Percentiles rank a stretch among this genome's conserved stretches.
Conservation (phyloP, 2,797 vertebrate species). For the Siniperca undulata region DNA sequence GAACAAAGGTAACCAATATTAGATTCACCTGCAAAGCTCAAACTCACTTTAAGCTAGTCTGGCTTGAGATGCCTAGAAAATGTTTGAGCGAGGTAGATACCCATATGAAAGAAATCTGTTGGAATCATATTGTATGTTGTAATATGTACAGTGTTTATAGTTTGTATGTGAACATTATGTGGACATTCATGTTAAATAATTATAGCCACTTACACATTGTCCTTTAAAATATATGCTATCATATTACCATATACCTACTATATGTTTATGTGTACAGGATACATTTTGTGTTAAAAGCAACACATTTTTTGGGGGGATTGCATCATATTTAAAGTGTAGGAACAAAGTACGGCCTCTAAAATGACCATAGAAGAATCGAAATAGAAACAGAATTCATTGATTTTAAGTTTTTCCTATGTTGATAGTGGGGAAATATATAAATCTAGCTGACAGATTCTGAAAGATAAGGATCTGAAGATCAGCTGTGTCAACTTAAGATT, state of each 20-base stretch:
- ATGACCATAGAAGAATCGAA: neutral
- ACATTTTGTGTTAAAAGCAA: neutral
- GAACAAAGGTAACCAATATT: neutral
- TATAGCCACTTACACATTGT: neutral
- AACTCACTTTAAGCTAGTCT: conserved; percentile 31
- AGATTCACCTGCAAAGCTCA: conserved; percentile 47
- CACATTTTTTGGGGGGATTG: neutral
- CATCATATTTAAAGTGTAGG: neutral
- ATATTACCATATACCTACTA: neutral
- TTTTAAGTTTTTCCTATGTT: neutral
- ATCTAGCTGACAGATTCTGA: neutral
- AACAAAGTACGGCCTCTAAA: no score
- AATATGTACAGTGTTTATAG: neutral
- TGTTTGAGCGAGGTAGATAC: neutral
- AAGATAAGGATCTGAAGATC: neutral
- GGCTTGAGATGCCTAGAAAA: conserved; percentile 10
- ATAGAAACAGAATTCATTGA: neutral
- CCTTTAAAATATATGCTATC: neutral
- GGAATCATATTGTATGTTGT: neutral
- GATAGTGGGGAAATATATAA: neutral
- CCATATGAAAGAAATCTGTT: neutral
- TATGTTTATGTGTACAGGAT: neutral
- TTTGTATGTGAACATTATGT: conserved; percentile 9
- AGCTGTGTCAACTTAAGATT: neutral
- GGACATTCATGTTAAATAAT: neutral